Base-by-base conservation (phyloP, 2,797 vertebrate species). In the Smutsia temminckii region DNA sequence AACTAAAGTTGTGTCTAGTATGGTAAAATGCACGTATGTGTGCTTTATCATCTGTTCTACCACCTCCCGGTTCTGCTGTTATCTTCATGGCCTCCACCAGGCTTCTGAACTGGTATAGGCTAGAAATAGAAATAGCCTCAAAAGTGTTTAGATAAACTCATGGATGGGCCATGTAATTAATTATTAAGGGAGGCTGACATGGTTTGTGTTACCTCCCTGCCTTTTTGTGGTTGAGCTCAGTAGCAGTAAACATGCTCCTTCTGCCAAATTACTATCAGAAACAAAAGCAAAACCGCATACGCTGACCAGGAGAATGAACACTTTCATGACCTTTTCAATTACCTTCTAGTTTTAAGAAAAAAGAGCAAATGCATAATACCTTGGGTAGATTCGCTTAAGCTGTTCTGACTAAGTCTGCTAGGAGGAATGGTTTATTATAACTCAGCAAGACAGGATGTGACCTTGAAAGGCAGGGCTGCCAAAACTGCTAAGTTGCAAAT, bases 301-400 rank as follows among this genome's bases (percentile, higher is more conserved):
- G 69, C 53, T 57, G 66, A 75, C 74, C 69, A 89, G 93, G 78
- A 64, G 85, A 92, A 81, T 84, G 94, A 87, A 53, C 61, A 61
- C 75, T 89, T 95, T 95, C 93, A 86, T 55, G 94, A 97, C 86
- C 93, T 93, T 96, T 86, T 75, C 96, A 95, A 93, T 89, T 71
- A 84, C 49, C 77, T 93, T 91, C 94, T 93, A 59, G 89, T 96
- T 96, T 95, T 83, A 91, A 79, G 57, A 86, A 90, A 90, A 61
- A 34, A 78, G 72, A 86, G 51, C n/a, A 40, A 95, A 86, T 25
- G 25, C 8, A 49, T 86, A 68, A 40, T 94, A 61, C 91, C 78
- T 94, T 71, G 63, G 63, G 46, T 66, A 96, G 93, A 81, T 94
- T 97, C 86, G 42, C 79, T 95, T 89, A 61, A 91, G 79, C 42